Conservation (phyloP, 2,888 invertebrate species). For the Mythimna impura region DNA sequence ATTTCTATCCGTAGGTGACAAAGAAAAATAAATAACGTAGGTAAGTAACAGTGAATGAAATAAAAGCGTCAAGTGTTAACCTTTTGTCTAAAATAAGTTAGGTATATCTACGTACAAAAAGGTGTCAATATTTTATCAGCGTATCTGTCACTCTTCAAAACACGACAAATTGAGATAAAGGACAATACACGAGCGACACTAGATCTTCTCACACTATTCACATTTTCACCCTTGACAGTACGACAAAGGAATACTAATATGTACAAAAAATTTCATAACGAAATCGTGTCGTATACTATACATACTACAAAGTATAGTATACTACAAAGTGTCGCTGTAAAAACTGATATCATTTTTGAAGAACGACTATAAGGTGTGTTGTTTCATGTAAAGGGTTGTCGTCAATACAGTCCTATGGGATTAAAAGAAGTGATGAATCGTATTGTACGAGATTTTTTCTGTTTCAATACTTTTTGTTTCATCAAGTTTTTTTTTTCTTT, state of each 20-base stretch:
- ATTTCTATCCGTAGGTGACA: not conserved
- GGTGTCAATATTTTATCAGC: not conserved
- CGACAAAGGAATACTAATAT: constrained; percentile 48
- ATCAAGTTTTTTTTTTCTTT: not conserved
- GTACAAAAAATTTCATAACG: constrained; percentile 8
- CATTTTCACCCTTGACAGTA: constrained; percentile 25
- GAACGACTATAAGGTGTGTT: constrained; percentile 13
- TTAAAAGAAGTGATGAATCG: constrained; percentile 12
- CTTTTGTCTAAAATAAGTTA: not conserved
- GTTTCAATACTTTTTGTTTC: constrained; percentile 5
- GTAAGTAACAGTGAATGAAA: not conserved
- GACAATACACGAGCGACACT: constrained; percentile 15
- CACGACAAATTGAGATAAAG: constrained; percentile 10
- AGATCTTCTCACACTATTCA: constrained; percentile 24
- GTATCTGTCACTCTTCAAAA: constrained; percentile 25
- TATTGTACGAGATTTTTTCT: constrained; percentile 19
- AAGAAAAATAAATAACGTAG: not conserved
- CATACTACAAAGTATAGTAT: not conserved
- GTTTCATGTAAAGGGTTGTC: constrained; percentile 30
- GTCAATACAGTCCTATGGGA: constrained; percentile 26
- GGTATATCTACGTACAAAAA: not conserved
- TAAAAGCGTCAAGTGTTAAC: not conserved
- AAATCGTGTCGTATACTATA: not conserved
- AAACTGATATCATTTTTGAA: constrained; percentile 18
- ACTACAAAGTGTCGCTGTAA: not conserved